Conservation (phyloP, 2,797 vertebrate species). For the Sebastes nivosus region DNA sequence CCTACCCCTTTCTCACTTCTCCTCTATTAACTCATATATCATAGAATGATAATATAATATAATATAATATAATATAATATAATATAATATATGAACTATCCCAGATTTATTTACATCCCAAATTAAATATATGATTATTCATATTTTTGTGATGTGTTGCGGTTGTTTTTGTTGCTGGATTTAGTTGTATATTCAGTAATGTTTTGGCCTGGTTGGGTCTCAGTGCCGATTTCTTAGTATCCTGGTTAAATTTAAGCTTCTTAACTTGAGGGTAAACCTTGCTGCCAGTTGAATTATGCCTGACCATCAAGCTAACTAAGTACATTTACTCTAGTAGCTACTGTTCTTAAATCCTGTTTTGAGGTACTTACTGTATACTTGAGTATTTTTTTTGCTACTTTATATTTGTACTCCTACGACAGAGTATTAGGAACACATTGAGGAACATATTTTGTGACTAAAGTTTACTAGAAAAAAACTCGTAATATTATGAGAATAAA, state of each 20-base stretch:
- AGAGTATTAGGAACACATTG: too few species aligned
- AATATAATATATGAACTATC: too few species aligned
- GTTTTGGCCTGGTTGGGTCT: background rate
- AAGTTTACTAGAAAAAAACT: too few species aligned
- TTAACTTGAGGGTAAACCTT: background rate
- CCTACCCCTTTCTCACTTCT: too few species aligned
- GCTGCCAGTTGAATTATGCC: background rate
- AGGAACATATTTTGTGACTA: too few species aligned
- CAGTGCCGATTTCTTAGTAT: background rate
- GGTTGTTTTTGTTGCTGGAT: background rate
- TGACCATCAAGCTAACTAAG: background rate
- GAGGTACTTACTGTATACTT: background rate
- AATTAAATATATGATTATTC: too few species aligned
- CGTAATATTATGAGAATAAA: too few species aligned
- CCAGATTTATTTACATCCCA: too few species aligned
- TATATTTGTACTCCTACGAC: background rate
- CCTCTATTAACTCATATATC: too few species aligned
- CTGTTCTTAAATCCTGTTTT: background rate
- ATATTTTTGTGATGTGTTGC: background rate
- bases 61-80: too few species aligned
- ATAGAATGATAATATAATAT: too few species aligned
- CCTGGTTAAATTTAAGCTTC: background rate
- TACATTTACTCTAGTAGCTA: background rate
- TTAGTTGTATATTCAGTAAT: background rate
- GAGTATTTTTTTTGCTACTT: background rate